Evolutionary conservation across 1,140 invertebrate species (phyloP).

Genomic region (Cylas formicarius): DNA sequence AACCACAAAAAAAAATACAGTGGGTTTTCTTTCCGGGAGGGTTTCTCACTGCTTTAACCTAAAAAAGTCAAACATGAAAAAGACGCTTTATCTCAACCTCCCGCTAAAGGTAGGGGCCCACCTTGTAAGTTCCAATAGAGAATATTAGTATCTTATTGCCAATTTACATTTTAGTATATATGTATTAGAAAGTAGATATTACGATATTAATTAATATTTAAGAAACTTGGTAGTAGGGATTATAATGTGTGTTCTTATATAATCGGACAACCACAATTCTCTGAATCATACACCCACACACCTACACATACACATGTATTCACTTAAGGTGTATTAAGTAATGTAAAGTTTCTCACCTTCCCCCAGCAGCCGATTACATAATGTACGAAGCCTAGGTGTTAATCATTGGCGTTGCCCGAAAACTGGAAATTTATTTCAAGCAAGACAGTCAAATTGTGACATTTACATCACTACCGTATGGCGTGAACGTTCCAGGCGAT

Average conservation of each 20-base stretch:
- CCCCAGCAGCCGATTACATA: slow-evolving; percentile 4
- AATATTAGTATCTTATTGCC: slow-evolving; percentile 42
- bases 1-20: too few species aligned
- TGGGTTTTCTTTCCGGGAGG: slow-evolving; percentile 26
- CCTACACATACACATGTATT: too few species aligned
- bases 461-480: too few species aligned
- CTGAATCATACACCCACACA: slow-evolving; percentile 33
- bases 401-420: neutral
- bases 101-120: slow-evolving; percentile 29
- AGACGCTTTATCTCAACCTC: slow-evolving; percentile 37
- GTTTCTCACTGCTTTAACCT: slow-evolving; percentile 34
- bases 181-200: slow-evolving; percentile 40
- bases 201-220: slow-evolving; percentile 40
- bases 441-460: too few species aligned
- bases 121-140: slow-evolving; percentile 38
- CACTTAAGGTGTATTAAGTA: slow-evolving; percentile 2
- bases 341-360: slow-evolving; percentile 4
- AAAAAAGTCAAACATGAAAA: slow-evolving; percentile 22
- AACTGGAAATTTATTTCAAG: too few species aligned
- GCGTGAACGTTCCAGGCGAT: too few species aligned
- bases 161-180: slow-evolving; percentile 40
- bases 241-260: slow-evolving; percentile 37
- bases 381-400: neutral
- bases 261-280: slow-evolving; percentile 35
- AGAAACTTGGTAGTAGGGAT: slow-evolving; percentile 40